Evolutionary conservation across 2,797 vertebrate genomes (phyloP), one percentile per base, ranked within the genome.

Genomic region (Mormyrops attenuatus): DNA sequence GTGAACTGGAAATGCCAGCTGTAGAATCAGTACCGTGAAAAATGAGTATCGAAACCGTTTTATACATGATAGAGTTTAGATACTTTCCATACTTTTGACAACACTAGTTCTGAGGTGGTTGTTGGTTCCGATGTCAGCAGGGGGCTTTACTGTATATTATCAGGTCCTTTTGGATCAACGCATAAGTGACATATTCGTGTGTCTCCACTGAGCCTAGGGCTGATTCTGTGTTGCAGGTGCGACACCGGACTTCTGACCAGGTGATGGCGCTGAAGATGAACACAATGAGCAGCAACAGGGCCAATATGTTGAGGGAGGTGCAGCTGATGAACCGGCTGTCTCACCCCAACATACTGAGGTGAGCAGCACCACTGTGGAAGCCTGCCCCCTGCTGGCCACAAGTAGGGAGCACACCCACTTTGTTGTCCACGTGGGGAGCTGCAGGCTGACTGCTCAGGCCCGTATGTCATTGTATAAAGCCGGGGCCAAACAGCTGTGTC

Each of bases 211-310:
- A 30, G 50, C 22, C 50, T 52, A 26, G 15, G 5, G 2, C 22
- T 22, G 13, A 30, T 22, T 44, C 60, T 88, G 8, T 66, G 55
- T 91, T 91, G 0, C 93, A 99, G 98, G 98, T 99, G 63, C 95
- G 96, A 57, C 98, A 99, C 93, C 96, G 96, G 94, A 97, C 96
- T 82, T 97, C 98, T 69, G 97, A 96, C 93, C 98, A 99, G 91
- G 97, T 99, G 66, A 99, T 99, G 98, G 98, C 98, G 92, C 95
- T 99, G 93, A 99, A 99, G 96, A 99, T 99, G 98, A 99, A 99
- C 95, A 99, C 96, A 2, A 94, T 98, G 93, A 99, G 96, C 95
- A 99, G 98, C 94, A 99, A 99, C 95, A 95, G 98, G 93, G 97
- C 97, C 49, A 99, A 99, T 93, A 99, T 99, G 98, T 93, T 99